Base-by-base conservation (phyloP, 2,113 vertebrate genomes). In the Microtus ochrogaster region DNA sequence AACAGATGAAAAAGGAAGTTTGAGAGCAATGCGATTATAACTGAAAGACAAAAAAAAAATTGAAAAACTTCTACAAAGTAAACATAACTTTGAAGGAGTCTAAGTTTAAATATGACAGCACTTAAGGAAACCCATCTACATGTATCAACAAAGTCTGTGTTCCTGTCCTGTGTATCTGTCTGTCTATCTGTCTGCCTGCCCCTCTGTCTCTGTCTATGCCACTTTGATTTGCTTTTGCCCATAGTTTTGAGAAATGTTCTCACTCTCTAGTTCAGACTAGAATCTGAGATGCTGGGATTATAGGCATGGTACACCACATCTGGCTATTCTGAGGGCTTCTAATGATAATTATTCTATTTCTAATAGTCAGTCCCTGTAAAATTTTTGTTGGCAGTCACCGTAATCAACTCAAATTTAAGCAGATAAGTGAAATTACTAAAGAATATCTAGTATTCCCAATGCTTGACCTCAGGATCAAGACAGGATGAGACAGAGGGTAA, bases 1-100 rank as follows among this genome's bases (percentile, higher is more conserved):
- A 96, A 7, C 13, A 96, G 82, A 92, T 89, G 78, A 55, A 77
- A 97, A 93, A 12, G 52, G 73, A 89, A 92, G n/a, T 74, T n/a
- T 87, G 58, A 92, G 39, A 92, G 63, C 55, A 66, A 79, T 52
- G 74, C 77, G 72, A 94, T 85, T 89, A 1, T 76, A 94, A 92
- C 5, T 84, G 44, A 94, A 91, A 74, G 13, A 58, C 36, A 41
- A 85, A 76, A 52, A 52, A 89, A 88, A 33, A 11, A 86, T 49
- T 72, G 39, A 39, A 89, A 33, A 49, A 47, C 24, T 47, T 78
- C 30, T 90, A 49, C 21, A 78, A 65, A 65, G 26, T 66, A 47
- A 47, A 22, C 19, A 49, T 49, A 22, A 77, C 63, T 77, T 47
- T 65, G 11, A 65, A 55, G 11, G 24, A 94, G 39, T 19, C 52